phyloP scores from a whole-genome alignment of 2,888 invertebrate species.

The Epinotia nisella region DNA sequence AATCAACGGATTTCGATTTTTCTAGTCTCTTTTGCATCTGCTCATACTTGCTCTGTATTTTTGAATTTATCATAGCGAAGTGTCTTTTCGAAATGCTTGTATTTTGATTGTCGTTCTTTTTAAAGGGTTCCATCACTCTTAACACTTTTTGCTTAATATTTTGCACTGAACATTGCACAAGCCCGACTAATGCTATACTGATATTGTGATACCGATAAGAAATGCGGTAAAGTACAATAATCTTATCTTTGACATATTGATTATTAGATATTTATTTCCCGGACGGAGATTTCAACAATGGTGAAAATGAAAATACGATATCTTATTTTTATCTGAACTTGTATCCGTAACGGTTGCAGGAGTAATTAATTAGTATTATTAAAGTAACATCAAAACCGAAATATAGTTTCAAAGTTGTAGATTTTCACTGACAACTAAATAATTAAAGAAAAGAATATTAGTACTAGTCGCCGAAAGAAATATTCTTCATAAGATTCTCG shows the following conservation, averaged over 20 bases:
- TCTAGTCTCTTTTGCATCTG: constrained; percentile 74
- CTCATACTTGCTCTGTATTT: constrained; percentile 71
- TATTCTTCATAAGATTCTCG: too few species aligned
- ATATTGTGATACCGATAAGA: constrained; percentile 35
- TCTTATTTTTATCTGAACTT: background rate
- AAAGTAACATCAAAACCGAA: too few species aligned
- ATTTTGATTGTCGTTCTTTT: constrained; percentile 49
- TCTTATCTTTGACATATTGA: constrained; percentile 70
- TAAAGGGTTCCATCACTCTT: constrained; percentile 57
- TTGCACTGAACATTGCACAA: constrained; percentile 26
- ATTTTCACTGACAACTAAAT: too few species aligned
- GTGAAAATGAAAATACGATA: constrained; percentile 20
- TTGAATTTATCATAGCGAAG: constrained; percentile 69
- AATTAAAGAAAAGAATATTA: too few species aligned
- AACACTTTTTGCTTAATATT: constrained; percentile 35
- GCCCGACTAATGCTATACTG: constrained; percentile 16
- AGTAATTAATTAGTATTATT: background rate
- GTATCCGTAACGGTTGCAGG: background rate
- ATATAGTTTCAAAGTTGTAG: too few species aligned
- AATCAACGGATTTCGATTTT: constrained; percentile 74
- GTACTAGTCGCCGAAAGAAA: too few species aligned
- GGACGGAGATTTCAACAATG: constrained; percentile 8
- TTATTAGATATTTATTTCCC: constrained; percentile 57
- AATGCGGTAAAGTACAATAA: constrained; percentile 43
- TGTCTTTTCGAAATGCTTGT: constrained; percentile 56